Base-by-base conservation (phyloP, 1,140 invertebrate species). In the Teleopsis dalmanni region DNA sequence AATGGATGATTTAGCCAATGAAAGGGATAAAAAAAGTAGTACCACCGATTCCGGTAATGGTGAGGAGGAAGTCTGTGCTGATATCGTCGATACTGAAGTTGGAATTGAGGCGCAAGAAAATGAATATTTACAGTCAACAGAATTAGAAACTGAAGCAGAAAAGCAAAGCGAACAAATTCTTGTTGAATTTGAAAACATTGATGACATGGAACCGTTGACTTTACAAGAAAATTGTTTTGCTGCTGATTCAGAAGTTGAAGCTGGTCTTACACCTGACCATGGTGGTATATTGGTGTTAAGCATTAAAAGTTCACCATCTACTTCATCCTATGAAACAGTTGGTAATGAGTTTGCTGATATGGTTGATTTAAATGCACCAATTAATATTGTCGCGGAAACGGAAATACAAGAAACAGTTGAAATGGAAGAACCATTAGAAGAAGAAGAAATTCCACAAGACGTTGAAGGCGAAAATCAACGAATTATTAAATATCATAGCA, bases 301-400 rank as follows among this genome's bases (percentile, higher is more conserved):
- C 25, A 67, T 68, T 19, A 70, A 70, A 55, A 70, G 67, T 45
- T 71, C 68, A 14, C 67, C 68, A 1, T 70, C 68, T n/a, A 70
- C 67, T 25, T 63, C 60, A 26, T 70, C 67, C 33, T 71, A 71
- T 42, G 67, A 71, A 50, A 71, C 68, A 10, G 68, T 71, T 16
- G 68, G 68, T 36, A 70, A 68, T 27, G 68, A 71, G 47, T 71
- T 71, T 21, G 54, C 52, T 1, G 65, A 68, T 44, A 55, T 65
- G 19, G 34, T 44, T 2, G 64, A 55, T 29, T 27, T 52, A 27
- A 16, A 16, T 9, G 27, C 48, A 29, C 41, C 41, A 25, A 48
- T 45, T 11, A 52, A 43, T 16, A 19, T 26, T 3, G 55, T 43
- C 19, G 36, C 13, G 3, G 54, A 56, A 6, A 47, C 21, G 34